A percentile compares a stretch with the other conserved stretches of the same genome.
phyloP scores from a whole-genome alignment of 2,113 vertebrate species.

The Leuciscus idus region DNA sequence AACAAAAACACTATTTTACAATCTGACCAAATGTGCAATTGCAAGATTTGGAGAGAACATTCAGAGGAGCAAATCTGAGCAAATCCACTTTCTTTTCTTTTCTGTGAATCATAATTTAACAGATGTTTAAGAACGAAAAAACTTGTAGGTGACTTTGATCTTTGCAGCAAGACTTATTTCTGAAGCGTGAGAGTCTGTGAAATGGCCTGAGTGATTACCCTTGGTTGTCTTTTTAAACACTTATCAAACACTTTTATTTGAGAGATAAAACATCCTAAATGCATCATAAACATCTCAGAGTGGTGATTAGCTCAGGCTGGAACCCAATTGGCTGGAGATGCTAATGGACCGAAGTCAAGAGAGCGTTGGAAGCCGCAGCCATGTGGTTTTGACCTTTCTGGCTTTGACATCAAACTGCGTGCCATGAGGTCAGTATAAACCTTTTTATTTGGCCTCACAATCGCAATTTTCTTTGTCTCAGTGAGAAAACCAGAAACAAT shows the following conservation, averaged over 20 bases:
- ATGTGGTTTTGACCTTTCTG: conserved; percentile 68
- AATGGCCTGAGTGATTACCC: conserved; percentile 45
- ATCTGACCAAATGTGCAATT: not conserved
- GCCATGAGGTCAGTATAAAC: conserved; percentile 73
- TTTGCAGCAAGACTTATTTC: conserved; percentile 29
- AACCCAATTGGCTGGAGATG: conserved; percentile 39
- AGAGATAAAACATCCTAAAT: conserved; percentile 58
- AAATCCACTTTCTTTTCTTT: not conserved
- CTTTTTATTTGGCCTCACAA: conserved; percentile 68
- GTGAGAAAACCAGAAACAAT: conserved; percentile 69
- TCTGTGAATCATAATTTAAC: conserved; percentile 1
- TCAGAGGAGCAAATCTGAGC: not conserved
- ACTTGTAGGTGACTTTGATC: conserved; percentile 46
- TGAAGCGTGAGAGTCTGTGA: conserved; percentile 22
- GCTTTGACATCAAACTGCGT: conserved; percentile 71
- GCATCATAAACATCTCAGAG: conserved; percentile 56
- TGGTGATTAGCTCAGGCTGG: conserved; percentile 40
- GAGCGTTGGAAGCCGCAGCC: conserved; percentile 54
- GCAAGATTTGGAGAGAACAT: not conserved
- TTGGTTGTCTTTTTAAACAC: conserved; percentile 43
- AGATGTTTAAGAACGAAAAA: conserved; percentile 11
- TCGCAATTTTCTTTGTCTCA: conserved; percentile 69
- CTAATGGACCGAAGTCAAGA: conserved; percentile 43
- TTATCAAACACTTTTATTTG: conserved; percentile 32
- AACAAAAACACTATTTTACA: not conserved